Percentiles rank a stretch among this genome's conserved stretches.
Conservation (phyloP, 2,797 vertebrate genomes). For the Carapus acus region DNA sequence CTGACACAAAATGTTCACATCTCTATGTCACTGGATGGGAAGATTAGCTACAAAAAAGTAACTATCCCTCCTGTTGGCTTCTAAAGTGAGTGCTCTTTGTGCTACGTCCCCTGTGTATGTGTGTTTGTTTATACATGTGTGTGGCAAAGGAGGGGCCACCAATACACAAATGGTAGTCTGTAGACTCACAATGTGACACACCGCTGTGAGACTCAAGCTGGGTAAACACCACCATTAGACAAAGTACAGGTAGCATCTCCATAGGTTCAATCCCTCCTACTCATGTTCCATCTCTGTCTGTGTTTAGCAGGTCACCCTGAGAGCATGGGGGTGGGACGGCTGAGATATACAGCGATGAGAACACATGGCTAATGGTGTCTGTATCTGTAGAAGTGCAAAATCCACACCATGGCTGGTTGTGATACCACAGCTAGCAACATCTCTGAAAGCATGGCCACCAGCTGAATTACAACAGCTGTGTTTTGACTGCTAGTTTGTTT, state of each 20-base stretch:
- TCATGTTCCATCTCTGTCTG: slow-evolving; percentile 48
- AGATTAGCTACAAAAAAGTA: slow-evolving; percentile 15
- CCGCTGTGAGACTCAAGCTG: slow-evolving; percentile 42
- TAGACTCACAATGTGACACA: slow-evolving; percentile 46
- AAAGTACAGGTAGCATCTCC: slow-evolving; percentile 61
- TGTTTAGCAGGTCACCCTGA: slow-evolving; percentile 61
- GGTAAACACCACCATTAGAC: slow-evolving; percentile 61
- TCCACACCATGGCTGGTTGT: slow-evolving; percentile 52
- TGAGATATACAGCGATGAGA: slow-evolving; percentile 55
- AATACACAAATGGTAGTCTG: slow-evolving; percentile 35
- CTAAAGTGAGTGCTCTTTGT: slow-evolving; percentile 50
- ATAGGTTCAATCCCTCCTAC: slow-evolving; percentile 43
- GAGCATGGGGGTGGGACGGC: slow-evolving; percentile 41
- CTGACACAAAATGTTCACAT: slow-evolving; percentile 38
- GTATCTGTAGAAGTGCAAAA: slow-evolving; percentile 65
- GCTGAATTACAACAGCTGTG: slow-evolving; percentile 56
- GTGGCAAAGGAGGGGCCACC: slow-evolving; percentile 59
- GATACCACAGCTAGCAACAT: slow-evolving; percentile 48
- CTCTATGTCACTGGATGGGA: slow-evolving; percentile 23
- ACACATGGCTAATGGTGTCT: slow-evolving; percentile 61
- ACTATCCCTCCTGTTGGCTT: slow-evolving; percentile 41
- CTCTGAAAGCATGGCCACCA: slow-evolving; percentile 61
- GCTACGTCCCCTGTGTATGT: slow-evolving; percentile 21
- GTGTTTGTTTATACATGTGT: slow-evolving; percentile 23
- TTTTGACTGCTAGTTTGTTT: slow-evolving; percentile 59